These are phyloP conservation scores for Noctua pronuba DNA, from an alignment of 2,888 invertebrate species.

Conservation along the genomic window DNA sequence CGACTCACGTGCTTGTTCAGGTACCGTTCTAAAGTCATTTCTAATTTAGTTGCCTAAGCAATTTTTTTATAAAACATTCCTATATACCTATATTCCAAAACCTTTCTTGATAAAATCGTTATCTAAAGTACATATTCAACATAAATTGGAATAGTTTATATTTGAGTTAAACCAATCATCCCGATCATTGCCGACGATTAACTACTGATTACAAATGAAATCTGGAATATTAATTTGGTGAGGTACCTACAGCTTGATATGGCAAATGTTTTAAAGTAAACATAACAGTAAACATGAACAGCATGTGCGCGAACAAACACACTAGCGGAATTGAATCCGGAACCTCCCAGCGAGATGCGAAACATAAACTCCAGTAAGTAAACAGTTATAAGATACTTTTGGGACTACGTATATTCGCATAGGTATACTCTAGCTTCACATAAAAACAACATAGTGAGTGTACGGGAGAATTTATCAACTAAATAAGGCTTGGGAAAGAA, in stretches of 20 bases:
- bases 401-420: conserved; percentile 54
- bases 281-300: conserved; percentile 51
- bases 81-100: neutral
- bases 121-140: neutral
- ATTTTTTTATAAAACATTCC: neutral
- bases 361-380: conserved; percentile 61
- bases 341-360: conserved; percentile 46
- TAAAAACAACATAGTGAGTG: conserved; percentile 17
- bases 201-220: conserved; percentile 8
- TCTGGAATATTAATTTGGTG: neutral
- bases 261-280: conserved; percentile 51
- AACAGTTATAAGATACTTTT: conserved; percentile 67
- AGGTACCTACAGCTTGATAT: neutral
- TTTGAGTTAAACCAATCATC: neutral
- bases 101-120: neutral
- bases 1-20: neutral
- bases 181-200: neutral
- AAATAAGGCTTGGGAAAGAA: neutral
- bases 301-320: conserved; percentile 54
- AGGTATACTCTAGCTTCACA: conserved; percentile 28
- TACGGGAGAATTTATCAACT: conserved; percentile 10
- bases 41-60: neutral
- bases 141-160: neutral
- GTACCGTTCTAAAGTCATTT: neutral
- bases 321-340: conserved; percentile 63